phyloP scores from a whole-genome alignment of 2,797 vertebrate genomes.

The Gambelia wislizenii region DNA sequence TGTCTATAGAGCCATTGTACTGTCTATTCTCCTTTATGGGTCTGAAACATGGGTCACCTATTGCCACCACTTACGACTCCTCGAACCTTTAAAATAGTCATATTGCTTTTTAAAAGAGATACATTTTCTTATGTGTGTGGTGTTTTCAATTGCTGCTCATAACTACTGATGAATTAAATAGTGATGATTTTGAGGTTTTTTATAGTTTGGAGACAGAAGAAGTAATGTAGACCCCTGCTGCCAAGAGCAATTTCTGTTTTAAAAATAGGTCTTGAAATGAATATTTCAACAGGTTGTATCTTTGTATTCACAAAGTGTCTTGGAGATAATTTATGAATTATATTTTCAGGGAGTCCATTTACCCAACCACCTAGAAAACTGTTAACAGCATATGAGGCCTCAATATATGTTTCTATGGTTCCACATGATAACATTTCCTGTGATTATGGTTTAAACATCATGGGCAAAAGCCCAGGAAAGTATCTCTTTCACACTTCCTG shows the following conservation, averaged over 20 bases:
- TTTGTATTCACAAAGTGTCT: not conserved
- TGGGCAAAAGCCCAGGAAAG: too few species aligned
- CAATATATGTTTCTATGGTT: not conserved
- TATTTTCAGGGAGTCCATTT: not conserved
- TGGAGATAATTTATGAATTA: not conserved
- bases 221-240: not conserved
- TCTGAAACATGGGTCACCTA: too few species aligned
- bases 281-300: not conserved
- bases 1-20: too few species aligned
- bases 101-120: not conserved
- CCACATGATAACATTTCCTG: not conserved
- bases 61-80: too few species aligned
- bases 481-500: not conserved
- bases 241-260: not conserved
- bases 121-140: not conserved
- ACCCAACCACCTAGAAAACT: not conserved
- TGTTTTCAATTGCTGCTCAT: not conserved
- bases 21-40: too few species aligned
- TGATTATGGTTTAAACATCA: not conserved
- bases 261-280: not conserved
- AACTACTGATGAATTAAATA: not conserved
- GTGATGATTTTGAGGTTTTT: not conserved
- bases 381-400: not conserved
- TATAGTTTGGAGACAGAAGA: not conserved
- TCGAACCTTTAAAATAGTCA: slow-evolving; percentile 3